A percentile compares a stretch with the other conserved stretches of the same genome.
Conservation (phyloP, 1,140 invertebrate genomes). For the Diploscapter pachys region DNA sequence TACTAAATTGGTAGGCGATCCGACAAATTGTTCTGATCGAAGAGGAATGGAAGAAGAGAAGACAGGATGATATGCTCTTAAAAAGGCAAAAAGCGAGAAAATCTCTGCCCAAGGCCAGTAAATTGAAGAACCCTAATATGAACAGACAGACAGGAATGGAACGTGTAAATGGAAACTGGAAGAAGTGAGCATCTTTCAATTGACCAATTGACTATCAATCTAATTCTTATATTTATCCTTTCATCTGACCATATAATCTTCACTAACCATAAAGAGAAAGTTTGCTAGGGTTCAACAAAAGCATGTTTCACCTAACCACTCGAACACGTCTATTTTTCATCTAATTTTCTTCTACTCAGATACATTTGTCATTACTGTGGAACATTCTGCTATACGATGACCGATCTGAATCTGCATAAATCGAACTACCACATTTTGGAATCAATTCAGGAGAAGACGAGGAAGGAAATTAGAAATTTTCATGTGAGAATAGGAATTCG, state of each 20-base stretch:
- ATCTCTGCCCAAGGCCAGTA: too few species aligned
- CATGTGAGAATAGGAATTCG: too few species aligned
- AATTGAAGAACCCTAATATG: too few species aligned
- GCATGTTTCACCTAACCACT: too few species aligned
- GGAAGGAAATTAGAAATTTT: too few species aligned
- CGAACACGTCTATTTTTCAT: background rate
- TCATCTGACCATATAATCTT: slow-evolving; percentile 17
- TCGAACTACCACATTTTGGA: slow-evolving; percentile 20
- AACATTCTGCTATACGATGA: slow-evolving; percentile 29
- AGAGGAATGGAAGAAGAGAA: slow-evolving; percentile 11
- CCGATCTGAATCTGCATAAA: slow-evolving; percentile 41
- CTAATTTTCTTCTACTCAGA: slow-evolving; percentile 16
- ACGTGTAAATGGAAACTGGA: too few species aligned
- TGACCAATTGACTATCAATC: background rate
- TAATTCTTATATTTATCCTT: slow-evolving; percentile 12
- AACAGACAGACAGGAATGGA: too few species aligned
- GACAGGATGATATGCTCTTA: background rate
- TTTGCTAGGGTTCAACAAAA: background rate
- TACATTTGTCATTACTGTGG: slow-evolving; percentile 43
- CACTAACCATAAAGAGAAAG: slow-evolving; percentile 35
- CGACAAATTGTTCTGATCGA: slow-evolving; percentile 15
- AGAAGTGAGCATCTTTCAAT: background rate
- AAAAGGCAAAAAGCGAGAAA: too few species aligned
- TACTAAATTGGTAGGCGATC: slow-evolving; percentile 22
- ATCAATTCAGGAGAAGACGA: too few species aligned